These are phyloP conservation scores for Monodelphis domestica DNA, from an alignment of 2,797 vertebrate genomes.

Conservation along the genomic window DNA sequence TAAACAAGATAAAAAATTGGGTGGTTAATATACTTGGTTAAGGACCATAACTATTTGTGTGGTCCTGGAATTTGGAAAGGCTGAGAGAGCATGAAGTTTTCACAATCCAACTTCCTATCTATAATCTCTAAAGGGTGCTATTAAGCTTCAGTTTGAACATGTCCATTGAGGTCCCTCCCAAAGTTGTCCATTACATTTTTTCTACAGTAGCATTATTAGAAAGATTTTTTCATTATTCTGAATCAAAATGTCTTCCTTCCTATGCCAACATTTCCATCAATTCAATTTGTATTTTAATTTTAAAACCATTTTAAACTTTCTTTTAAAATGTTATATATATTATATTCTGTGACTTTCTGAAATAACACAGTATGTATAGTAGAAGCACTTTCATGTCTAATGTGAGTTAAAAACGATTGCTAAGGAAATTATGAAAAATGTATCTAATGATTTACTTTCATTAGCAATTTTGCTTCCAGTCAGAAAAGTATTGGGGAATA, in stretches of 20 bases:
- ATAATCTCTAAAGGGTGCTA: neutral
- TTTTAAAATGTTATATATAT: neutral
- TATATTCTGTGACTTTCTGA: neutral
- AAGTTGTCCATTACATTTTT: neutral
- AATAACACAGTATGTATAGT: neutral
- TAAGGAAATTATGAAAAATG: neutral
- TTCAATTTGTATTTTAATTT: neutral
- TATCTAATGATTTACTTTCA: neutral
- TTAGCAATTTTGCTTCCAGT: neutral
- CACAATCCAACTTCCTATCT: neutral
- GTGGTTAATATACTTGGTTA: neutral
- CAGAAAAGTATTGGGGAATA: neutral
- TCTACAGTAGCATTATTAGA: neutral
- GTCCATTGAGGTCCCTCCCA: neutral
- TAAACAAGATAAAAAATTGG: neutral
- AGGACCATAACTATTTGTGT: neutral
- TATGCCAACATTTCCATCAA: neutral
- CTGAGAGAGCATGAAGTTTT: neutral
- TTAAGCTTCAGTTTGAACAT: neutral
- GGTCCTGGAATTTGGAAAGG: neutral
- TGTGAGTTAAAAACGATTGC: neutral
- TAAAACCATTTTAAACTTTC: neutral
- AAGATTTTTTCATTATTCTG: neutral
- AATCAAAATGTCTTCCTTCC: neutral
- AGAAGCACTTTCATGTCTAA: neutral